Conservation (phyloP, 2,888 invertebrate genomes). For the Acrobasis suavella region DNA sequence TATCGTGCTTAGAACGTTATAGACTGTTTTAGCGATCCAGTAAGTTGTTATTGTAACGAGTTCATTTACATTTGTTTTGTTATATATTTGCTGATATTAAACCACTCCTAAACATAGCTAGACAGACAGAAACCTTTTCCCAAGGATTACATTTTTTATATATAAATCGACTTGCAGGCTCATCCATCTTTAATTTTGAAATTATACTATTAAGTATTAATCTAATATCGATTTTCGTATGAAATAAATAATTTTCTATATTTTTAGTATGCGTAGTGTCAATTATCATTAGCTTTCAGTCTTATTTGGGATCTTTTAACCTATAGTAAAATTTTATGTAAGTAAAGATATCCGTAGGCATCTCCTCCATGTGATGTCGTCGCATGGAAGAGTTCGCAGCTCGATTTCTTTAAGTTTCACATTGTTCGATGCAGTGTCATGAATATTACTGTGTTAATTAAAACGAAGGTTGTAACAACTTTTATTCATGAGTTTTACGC, state of each 20-base stretch:
- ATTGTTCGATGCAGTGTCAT: conserved; percentile 50
- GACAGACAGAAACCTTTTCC: too few species aligned
- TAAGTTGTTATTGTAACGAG: conserved; percentile 10
- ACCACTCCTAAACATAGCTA: too few species aligned
- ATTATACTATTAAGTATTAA: too few species aligned
- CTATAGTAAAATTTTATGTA: too few species aligned
- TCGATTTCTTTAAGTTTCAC: conserved; percentile 59
- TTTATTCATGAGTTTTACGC: conserved; percentile 56
- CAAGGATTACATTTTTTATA: too few species aligned
- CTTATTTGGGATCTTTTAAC: too few species aligned
- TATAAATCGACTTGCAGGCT: too few species aligned
- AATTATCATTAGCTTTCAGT: too few species aligned
- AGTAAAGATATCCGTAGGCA: conserved; percentile 25
- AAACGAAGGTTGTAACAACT: conserved; percentile 54
- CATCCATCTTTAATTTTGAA: too few species aligned
- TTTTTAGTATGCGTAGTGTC: too few species aligned
- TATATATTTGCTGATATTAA: background rate
- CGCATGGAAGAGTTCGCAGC: conserved; percentile 42
- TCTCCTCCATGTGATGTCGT: conserved; percentile 50
- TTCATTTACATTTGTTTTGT: conserved; percentile 15
- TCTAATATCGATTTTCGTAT: too few species aligned
- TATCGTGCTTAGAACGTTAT: conserved; percentile 10
- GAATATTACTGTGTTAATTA: conserved; percentile 65
- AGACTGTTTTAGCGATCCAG: conserved; percentile 15
- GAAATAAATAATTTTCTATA: too few species aligned